Base-by-base conservation (phyloP, 2,797 vertebrate species). In the Leucoraja ocellata region DNA sequence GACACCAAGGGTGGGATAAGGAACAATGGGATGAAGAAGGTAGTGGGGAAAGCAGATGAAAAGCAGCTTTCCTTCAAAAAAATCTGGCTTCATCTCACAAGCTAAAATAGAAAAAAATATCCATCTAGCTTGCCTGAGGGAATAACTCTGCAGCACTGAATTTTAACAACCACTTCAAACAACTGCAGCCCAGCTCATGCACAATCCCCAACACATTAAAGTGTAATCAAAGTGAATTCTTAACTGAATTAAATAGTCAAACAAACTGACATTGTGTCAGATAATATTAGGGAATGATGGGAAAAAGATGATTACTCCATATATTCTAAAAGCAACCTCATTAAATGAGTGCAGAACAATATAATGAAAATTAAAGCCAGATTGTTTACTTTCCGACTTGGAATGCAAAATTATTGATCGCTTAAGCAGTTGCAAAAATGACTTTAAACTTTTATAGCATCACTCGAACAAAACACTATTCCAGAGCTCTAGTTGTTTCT, bases 221-320 rank as follows among this genome's bases (percentile, higher is more conserved):
- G 18, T 74, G 65, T 91, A 91, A 91, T 91, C 68, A 91, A 32
- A 91, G 90, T 46, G 36, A 91, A 91, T 91, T 91, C 65, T 74
- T 46, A 91, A 91, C 90, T 36, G 65, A 36, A 74, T 18, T 91
- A 74, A 74, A 91, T 74, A 91, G 36, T 73, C 68, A 73, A 71
- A 18, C 63, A 25, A 2, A 54, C 88, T 73, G 88, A 39, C 39
- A 73, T 39, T 73, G 32, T 91, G 65, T 73, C 88, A 91, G 54
- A 63, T 86, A 36, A 86, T 86, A 63, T 63, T 86, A 86, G 58
- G 14, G 58, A 63, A 28, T 65, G 83, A 65, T 65, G 83, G 83
- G 61, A 65, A 74, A 9, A 74, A 54, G 10, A 25, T 91, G 90
- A 91, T 74, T 74, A 74, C 68, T 25, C 68, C 36, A 54, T 18